Conservation (phyloP, 2,113 vertebrate genomes). For the Notothenia rossii region DNA sequence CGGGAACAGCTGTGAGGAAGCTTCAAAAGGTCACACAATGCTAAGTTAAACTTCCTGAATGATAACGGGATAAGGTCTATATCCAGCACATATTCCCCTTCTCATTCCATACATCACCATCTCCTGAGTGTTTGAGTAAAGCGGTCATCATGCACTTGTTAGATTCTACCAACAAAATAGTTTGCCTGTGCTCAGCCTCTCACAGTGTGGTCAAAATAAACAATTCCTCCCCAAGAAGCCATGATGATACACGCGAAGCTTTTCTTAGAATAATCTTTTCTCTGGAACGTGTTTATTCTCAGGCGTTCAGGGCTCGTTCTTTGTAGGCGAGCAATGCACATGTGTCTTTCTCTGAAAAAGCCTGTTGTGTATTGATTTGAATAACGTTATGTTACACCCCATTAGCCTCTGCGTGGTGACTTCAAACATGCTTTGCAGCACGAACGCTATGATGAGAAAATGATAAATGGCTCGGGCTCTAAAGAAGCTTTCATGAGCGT, state of each 20-base stretch:
- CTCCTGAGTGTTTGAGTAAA: not conserved
- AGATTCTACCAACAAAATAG: not conserved
- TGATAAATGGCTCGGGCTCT: slow-evolving; percentile 47
- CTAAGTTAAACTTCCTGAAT: not conserved
- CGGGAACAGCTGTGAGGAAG: slow-evolving; percentile 16
- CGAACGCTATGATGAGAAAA: not conserved
- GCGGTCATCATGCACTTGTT: not conserved
- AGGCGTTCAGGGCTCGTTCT: not conserved
- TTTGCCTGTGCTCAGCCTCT: not conserved
- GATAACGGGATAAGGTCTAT: slow-evolving; percentile 2
- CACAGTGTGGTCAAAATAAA: slow-evolving; percentile 5
- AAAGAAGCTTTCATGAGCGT: slow-evolving; percentile 46
- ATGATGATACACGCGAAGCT: slow-evolving; percentile 27
- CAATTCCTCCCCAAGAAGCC: slow-evolving; percentile 38
- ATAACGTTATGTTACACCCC: slow-evolving; percentile 34
- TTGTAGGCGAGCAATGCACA: slow-evolving; percentile 25
- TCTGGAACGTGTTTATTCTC: slow-evolving; percentile 56
- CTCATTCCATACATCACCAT: not conserved
- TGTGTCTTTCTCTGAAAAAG: slow-evolving; percentile 13
- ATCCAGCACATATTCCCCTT: not conserved
- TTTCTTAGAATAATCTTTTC: slow-evolving; percentile 71
- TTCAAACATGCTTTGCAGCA: slow-evolving; percentile 27
- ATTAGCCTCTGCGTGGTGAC: slow-evolving; percentile 26
- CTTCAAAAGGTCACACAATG: slow-evolving; percentile 21
- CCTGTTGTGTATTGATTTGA: slow-evolving; percentile 41